Conservation (phyloP, 1,140 invertebrate genomes). For the Leptopilina boulardi region DNA sequence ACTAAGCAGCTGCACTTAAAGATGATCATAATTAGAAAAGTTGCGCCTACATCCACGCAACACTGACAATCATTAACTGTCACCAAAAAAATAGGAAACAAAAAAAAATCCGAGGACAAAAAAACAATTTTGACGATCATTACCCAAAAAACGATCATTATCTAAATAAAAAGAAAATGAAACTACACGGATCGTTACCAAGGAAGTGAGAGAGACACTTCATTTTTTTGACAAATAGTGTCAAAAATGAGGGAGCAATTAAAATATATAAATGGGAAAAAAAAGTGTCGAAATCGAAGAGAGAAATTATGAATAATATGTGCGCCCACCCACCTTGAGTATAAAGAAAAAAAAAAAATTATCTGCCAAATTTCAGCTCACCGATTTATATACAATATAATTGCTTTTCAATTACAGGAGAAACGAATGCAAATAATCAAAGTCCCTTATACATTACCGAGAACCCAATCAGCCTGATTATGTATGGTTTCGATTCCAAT, state of each 20-base stretch:
- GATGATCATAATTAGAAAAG: slow-evolving; percentile 38
- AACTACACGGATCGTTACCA: background rate
- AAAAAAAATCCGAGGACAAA: background rate
- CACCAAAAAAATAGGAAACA: background rate
- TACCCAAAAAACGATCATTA: no score
- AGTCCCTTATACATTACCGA: slow-evolving; percentile 2
- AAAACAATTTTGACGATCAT: no score
- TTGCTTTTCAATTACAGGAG: slow-evolving; percentile 28
- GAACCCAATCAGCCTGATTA: slow-evolving; percentile 7
- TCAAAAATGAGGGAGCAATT: no score
- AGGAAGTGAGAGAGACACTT: background rate
- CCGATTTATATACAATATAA: background rate
- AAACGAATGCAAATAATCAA: slow-evolving; percentile 29
- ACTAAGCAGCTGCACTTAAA: slow-evolving; percentile 48
- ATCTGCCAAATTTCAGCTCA: background rate
- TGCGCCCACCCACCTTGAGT: slow-evolving; percentile 17
- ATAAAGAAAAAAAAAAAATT: background rate
- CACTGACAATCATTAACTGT: background rate
- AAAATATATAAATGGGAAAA: no score
- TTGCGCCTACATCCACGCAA: background rate
- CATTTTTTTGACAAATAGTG: no score
- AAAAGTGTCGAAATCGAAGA: no score
- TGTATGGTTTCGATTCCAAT: slow-evolving; percentile 25
- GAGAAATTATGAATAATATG: no score
- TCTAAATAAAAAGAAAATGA: no score